These are phyloP conservation scores for Drosophila pandora DNA, from an alignment of 1,140 invertebrate genomes.

Conservation along the genomic window DNA sequence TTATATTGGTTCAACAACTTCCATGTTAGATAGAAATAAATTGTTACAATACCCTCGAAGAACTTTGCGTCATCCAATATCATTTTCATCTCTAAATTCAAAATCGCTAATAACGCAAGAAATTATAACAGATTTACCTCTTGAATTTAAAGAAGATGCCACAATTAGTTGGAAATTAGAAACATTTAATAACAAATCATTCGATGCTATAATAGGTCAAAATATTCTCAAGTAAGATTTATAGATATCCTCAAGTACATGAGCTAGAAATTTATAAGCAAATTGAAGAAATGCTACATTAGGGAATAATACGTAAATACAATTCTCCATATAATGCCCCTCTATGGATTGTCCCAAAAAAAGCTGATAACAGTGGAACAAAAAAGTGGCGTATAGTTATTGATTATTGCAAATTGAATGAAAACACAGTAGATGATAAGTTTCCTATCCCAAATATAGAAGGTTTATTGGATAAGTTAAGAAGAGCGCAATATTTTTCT, in stretches of 20 bases:
- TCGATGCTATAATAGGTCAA: not conserved
- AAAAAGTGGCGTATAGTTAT: slow-evolving; percentile 9
- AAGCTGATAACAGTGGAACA: slow-evolving; percentile 22
- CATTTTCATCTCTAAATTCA: slow-evolving; percentile 3
- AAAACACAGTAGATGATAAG: slow-evolving; percentile 3
- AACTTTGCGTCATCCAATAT: slow-evolving; percentile 6
- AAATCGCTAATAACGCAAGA: not conserved
- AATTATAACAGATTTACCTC: not conserved
- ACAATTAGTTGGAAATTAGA: not conserved
- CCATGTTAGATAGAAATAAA: slow-evolving; percentile 14
- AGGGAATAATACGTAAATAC: slow-evolving; percentile 53
- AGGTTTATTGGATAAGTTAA: slow-evolving; percentile 1
- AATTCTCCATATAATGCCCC: slow-evolving; percentile 51
- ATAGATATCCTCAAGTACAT: slow-evolving; percentile 66
- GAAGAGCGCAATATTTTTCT: slow-evolving; percentile 32
- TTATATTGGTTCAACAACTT: slow-evolving; percentile 4
- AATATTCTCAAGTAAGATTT: slow-evolving; percentile 41
- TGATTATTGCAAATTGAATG: slow-evolving; percentile 7
- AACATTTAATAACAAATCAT: not conserved
- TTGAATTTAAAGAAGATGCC: not conserved
- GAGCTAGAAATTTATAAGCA: slow-evolving; percentile 1
- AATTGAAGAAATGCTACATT: slow-evolving; percentile 58
- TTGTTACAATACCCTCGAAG: slow-evolving; percentile 2
- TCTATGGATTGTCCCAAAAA: slow-evolving; percentile 59
- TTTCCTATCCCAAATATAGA: slow-evolving; percentile 51